A percentile compares a stretch with the other conserved stretches of the same genome.
Conservation (phyloP, 2,888 invertebrate genomes). For the Lutraria lutraria region DNA sequence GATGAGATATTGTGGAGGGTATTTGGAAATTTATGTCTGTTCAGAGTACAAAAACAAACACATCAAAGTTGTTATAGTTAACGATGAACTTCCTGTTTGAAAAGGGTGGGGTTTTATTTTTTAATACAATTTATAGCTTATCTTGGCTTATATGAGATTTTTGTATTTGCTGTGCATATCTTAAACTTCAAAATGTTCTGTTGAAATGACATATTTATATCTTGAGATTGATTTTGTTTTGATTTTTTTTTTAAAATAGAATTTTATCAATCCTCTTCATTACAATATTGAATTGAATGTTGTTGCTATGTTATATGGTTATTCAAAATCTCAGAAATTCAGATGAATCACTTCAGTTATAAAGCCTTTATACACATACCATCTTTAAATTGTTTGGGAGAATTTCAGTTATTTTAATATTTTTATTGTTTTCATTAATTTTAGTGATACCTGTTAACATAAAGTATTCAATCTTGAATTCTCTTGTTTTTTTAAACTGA, state of each 20-base stretch:
- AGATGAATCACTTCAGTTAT: too few relatives aligned
- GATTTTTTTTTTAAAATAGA: background rate
- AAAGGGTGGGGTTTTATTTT: background rate
- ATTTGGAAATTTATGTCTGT: background rate
- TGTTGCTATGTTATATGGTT: too few relatives aligned
- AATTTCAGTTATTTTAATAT: too few relatives aligned
- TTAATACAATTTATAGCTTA: background rate
- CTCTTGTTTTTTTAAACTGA: too few relatives aligned
- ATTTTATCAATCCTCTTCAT: too few relatives aligned
- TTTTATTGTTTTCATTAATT: too few relatives aligned
- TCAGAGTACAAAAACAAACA: background rate
- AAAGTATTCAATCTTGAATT: too few relatives aligned
- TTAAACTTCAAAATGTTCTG: background rate
- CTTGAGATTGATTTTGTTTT: background rate
- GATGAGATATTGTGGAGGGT: background rate
- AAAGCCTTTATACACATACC: too few relatives aligned
- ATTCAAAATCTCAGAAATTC: too few relatives aligned
- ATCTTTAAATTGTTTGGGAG: too few relatives aligned
- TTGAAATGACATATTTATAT: background rate
- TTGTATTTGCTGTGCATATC: background rate
- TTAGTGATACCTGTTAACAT: too few relatives aligned
- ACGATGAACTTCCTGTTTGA: background rate
- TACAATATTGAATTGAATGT: too few relatives aligned
- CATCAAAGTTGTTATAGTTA: background rate
- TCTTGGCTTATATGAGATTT: background rate